Conservation (phyloP, 1,140 invertebrate genomes). For the Drosophila equinoxialis region DNA sequence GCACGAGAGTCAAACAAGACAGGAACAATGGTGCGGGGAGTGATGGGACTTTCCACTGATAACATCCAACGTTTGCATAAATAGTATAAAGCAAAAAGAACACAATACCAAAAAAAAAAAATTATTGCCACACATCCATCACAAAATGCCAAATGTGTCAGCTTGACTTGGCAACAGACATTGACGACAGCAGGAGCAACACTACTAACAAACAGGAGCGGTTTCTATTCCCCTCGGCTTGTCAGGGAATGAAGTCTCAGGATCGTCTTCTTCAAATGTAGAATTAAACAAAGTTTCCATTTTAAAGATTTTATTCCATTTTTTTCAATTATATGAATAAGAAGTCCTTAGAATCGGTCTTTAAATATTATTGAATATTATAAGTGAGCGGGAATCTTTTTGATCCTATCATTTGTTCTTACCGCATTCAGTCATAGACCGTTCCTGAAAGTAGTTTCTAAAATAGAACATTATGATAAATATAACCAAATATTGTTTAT, state of each 20-base stretch:
- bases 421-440: neutral
- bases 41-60: conserved; percentile 40
- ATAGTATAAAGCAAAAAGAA: conserved; percentile 32
- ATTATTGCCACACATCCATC: conserved; percentile 59
- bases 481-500: neutral
- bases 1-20: conserved; percentile 11
- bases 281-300: too few species aligned
- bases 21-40: neutral
- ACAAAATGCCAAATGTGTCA: conserved; percentile 54
- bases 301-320: too few species aligned
- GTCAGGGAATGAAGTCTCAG: too few species aligned
- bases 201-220: conserved; percentile 12
- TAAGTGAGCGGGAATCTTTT: too few species aligned
- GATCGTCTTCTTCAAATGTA: too few species aligned
- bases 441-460: conserved; percentile 7
- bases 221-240: neutral
- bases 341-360: too few species aligned
- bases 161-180: conserved; percentile 29
- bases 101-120: conserved; percentile 4
- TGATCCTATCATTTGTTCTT: too few species aligned
- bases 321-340: too few species aligned
- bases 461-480: neutral
- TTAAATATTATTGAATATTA: too few species aligned
- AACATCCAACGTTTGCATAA: conserved; percentile 57
- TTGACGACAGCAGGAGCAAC: conserved; percentile 23